Base-by-base conservation (phyloP, 2,797 vertebrate genomes). In the Falco berigora region DNA sequence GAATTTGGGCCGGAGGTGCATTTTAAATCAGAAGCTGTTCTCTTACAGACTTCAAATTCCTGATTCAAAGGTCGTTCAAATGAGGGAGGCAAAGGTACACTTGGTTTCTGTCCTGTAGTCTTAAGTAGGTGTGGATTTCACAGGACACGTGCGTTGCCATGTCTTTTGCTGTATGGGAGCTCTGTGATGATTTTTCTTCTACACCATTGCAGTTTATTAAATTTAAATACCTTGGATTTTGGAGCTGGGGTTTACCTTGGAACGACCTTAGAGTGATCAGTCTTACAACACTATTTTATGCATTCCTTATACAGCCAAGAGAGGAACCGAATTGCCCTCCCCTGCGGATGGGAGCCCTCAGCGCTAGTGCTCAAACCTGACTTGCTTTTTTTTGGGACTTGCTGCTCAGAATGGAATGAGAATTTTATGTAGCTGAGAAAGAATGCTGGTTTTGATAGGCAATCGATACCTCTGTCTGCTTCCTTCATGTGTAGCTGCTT, bases 81-180 rank as follows among this genome's bases (percentile, higher is more conserved):
- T 0, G 3, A 28, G 42, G 62, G 58, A 69, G 72, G 36, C 47
- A 32, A 14, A 63, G 23, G 11, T 24, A 14, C 8, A 1, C 34
- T 36, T 5, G 10, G 44, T 28, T 47, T 8, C 61, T 18, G 12
- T 14, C 24, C 52, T 9, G 5, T 14, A 23, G 9, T 10, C 86
- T 81, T 16, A 16, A n/a, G 9, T 20, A n/a, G 68, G 44, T 9
- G 21, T 67, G 81, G 34, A 12, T 40, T 47, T 47, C 20, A 2
- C 6, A 2, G 52, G 2, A 18, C 6, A 2, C 2, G 0, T 46
- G 21, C 4, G 0, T 64, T 21, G 69, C 18, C 5, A 0, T 42
- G 32, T 2, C 22, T 42, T 5, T 30, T 42, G 69, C 71, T 34
- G 4, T 20, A 2, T 8, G 67, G 38, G n/a, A 25, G 32, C 12